These are phyloP conservation scores for Athalia cordata DNA, from an alignment of 2,888 invertebrate species.

Conservation along the genomic window DNA sequence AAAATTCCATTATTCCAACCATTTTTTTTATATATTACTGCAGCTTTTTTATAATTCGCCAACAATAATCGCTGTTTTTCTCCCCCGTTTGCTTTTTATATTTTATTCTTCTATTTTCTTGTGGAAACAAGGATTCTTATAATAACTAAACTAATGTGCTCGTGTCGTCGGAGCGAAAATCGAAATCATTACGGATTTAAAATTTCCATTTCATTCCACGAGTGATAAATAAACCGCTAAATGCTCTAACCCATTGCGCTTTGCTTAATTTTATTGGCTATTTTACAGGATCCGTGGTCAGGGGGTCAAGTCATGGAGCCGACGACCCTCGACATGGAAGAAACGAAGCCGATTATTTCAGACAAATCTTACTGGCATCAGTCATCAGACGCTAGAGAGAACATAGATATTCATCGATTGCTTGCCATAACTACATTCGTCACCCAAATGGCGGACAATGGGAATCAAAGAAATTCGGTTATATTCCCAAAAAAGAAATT, in stretches of 20 bases:
- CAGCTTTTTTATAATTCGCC: background rate
- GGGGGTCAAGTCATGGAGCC: slow-evolving; percentile 55
- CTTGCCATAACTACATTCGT: slow-evolving; percentile 67
- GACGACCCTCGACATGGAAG: slow-evolving; percentile 60
- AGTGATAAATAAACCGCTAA: background rate
- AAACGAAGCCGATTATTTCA: slow-evolving; percentile 60
- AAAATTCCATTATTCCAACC: background rate
- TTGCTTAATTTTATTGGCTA: slow-evolving; percentile 31
- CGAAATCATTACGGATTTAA: too few species aligned
- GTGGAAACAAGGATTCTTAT: too few species aligned
- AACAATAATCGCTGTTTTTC: background rate
- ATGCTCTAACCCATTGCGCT: slow-evolving; percentile 6
- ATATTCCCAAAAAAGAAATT: slow-evolving; percentile 67
- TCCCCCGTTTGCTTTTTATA: background rate
- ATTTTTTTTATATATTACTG: background rate
- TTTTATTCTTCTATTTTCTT: too few species aligned
- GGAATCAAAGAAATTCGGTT: slow-evolving; percentile 58
- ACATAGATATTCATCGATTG: slow-evolving; percentile 67
- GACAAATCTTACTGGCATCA: slow-evolving; percentile 67
- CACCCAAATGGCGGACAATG: slow-evolving; percentile 66
- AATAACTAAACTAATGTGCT: too few species aligned
- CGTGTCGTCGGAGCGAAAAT: too few species aligned
- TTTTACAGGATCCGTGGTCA: slow-evolving; percentile 63
- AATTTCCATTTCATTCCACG: background rate
- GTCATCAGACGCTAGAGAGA: slow-evolving; percentile 66